phyloP scores from a whole-genome alignment of 53 echinoderm and acorn worm genomes.

The Patiria pectinifera region DNA sequence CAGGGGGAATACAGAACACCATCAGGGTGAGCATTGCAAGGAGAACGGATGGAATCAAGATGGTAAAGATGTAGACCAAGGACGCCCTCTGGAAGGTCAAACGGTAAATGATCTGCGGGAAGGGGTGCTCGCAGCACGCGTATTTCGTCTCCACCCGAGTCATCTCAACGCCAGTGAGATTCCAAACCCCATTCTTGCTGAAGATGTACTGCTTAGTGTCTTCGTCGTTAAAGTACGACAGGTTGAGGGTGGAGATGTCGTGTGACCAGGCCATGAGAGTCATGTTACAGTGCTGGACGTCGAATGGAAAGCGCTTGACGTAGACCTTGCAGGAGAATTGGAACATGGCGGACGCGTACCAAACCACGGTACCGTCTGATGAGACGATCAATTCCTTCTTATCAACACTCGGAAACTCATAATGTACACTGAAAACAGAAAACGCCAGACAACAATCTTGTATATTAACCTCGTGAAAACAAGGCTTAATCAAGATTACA shows the following conservation, averaged over 20 bases:
- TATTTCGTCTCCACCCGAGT: slow-evolving; percentile 14
- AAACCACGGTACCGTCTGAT: slow-evolving; percentile 58
- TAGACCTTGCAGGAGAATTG: slow-evolving; percentile 74
- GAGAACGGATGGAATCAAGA: slow-evolving; percentile 75
- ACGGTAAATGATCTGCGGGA: slow-evolving; percentile 67
- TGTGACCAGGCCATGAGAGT: slow-evolving; percentile 72
- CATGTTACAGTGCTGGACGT: slow-evolving; percentile 70
- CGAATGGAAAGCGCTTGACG: slow-evolving; percentile 74
- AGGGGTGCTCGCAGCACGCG: slow-evolving; percentile 80
- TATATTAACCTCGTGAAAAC: neutral
- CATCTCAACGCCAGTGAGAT: slow-evolving; percentile 33
- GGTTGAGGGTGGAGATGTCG: slow-evolving; percentile 47
- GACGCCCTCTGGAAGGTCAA: slow-evolving; percentile 72
- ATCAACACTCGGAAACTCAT: slow-evolving; percentile 52
- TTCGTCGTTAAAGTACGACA: slow-evolving; percentile 43
- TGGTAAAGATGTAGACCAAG: slow-evolving; percentile 79
- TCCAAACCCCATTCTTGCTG: slow-evolving; percentile 87
- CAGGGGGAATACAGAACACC: slow-evolving; percentile 83
- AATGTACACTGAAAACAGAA: slow-evolving; percentile 57
- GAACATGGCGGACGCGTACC: slow-evolving; percentile 71
- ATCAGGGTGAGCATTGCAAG: slow-evolving; percentile 75
- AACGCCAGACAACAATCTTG: neutral
- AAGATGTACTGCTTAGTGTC: slow-evolving; percentile 70
- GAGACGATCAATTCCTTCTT: slow-evolving; percentile 44
- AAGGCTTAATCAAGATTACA: neutral